Percentiles rank a stretch among this genome's conserved stretches.
Conservation (phyloP, 2,888 invertebrate genomes). For the Odiellus spinosus region DNA sequence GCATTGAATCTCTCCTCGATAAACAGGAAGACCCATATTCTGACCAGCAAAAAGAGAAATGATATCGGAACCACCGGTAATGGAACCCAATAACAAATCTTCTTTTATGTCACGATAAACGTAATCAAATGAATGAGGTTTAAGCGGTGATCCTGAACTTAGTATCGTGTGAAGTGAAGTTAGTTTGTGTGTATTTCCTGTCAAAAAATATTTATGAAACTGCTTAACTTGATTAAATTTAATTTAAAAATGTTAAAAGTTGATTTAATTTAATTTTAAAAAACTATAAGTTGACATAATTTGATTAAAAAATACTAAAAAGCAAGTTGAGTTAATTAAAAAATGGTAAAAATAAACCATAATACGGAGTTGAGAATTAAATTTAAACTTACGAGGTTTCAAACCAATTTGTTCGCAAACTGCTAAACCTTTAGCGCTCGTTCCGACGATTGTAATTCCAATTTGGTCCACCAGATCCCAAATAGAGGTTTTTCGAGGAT, state of each 20-base stretch:
- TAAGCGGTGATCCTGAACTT: slow-evolving; percentile 38
- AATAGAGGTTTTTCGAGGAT: slow-evolving; percentile 33
- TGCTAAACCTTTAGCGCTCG: slow-evolving; percentile 39
- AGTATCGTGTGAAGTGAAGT: slow-evolving; percentile 34
- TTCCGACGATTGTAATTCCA: slow-evolving; percentile 38
- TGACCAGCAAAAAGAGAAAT: slow-evolving; percentile 41
- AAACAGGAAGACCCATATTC: slow-evolving; percentile 36
- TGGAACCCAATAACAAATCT: slow-evolving; percentile 35
- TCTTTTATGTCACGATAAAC: slow-evolving; percentile 36
- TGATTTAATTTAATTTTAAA: too few species aligned
- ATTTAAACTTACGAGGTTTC: not conserved
- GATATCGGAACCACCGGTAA: slow-evolving; percentile 41
- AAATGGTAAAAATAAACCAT: too few species aligned
- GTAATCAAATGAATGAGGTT: slow-evolving; percentile 36
- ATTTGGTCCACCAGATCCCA: slow-evolving; percentile 13
- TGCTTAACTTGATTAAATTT: not conserved
- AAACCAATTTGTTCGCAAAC: slow-evolving; percentile 33
- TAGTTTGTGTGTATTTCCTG: slow-evolving; percentile 33
- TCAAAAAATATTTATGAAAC: slow-evolving; percentile 4
- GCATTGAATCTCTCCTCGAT: slow-evolving; percentile 39
- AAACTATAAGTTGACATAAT: too few species aligned
- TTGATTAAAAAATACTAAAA: too few species aligned
- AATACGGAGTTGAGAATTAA: too few species aligned
- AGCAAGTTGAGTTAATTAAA: too few species aligned
- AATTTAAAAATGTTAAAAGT: too few species aligned